A percentile compares a stretch with the other conserved stretches of the same genome.
Evolutionary conservation across 2,797 vertebrate species (phyloP).

Genomic region (Aselliscus stoliczkanus): DNA sequence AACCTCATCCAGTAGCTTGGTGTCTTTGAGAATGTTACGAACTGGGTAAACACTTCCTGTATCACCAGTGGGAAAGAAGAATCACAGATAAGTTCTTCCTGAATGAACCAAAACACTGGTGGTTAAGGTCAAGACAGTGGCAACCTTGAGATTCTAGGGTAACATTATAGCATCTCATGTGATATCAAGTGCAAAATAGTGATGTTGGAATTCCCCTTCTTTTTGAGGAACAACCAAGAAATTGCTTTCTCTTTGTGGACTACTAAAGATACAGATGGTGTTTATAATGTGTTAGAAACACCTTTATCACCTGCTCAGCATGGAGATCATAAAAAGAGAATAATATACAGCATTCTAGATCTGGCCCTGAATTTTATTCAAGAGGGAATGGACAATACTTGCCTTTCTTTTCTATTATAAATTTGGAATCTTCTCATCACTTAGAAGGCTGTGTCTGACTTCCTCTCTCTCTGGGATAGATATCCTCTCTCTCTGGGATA

Average conservation of each 20-base stretch:
- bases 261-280: not conserved
- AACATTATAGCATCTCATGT: not conserved
- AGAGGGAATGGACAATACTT: not conserved
- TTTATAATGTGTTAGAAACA: not conserved
- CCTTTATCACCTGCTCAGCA: not conserved
- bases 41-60: not conserved
- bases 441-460: not conserved
- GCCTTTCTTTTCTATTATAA: conserved; percentile 7
- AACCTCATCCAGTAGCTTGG: not conserved
- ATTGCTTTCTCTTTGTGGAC: not conserved
- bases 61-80: not conserved
- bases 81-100: not conserved
- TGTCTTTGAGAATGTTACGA: not conserved
- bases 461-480: not conserved
- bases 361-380: not conserved
- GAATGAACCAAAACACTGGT: not conserved
- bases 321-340: not conserved
- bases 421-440: not conserved
- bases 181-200: not conserved
- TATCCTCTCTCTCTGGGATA: not conserved
- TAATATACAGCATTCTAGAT: not conserved
- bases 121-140: not conserved
- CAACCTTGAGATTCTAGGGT: not conserved
- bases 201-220: not conserved
- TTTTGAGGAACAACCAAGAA: not conserved